Evolutionary conservation across 2,797 vertebrate genomes (phyloP).

Genomic region (Karalla daura): DNA sequence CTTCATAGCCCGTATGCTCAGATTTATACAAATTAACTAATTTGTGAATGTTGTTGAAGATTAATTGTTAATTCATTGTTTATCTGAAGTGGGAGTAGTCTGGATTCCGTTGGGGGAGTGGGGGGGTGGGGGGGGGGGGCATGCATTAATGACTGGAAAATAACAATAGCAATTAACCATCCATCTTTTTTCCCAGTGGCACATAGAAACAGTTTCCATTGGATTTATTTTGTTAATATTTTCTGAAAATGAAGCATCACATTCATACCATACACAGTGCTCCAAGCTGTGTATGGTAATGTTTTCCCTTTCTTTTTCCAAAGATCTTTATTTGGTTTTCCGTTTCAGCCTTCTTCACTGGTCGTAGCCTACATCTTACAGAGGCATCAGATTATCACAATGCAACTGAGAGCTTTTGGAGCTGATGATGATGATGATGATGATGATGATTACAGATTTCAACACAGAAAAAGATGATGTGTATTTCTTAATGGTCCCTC

Average conservation of each 20-base stretch:
- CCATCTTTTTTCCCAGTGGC: slow-evolving; percentile 72
- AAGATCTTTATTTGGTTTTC: slow-evolving; percentile 73
- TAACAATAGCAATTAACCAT: slow-evolving; percentile 80
- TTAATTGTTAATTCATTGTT: slow-evolving; percentile 1
- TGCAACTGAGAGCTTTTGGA: slow-evolving; percentile 39
- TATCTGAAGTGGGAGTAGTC: slow-evolving; percentile 28
- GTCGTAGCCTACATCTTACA: slow-evolving; percentile 84
- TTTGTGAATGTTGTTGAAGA: slow-evolving; percentile 4
- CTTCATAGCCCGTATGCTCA: background rate
- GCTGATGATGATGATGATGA: slow-evolving; percentile 43
- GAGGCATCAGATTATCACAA: slow-evolving; percentile 69
- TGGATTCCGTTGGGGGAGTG: slow-evolving; percentile 22
- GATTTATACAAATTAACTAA: slow-evolving; percentile 1
- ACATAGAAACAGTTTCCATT: slow-evolving; percentile 75
- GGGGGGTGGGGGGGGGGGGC: slow-evolving; percentile 21
- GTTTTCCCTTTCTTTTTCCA: slow-evolving; percentile 62
- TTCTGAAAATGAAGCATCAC: slow-evolving; percentile 78
- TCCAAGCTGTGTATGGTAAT: slow-evolving; percentile 83
- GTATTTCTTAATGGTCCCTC: slow-evolving; percentile 61
- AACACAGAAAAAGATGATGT: slow-evolving; percentile 66
- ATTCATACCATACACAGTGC: slow-evolving; percentile 84
- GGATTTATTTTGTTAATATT: slow-evolving; percentile 73
- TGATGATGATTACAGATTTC: slow-evolving; percentile 35
- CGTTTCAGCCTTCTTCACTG: slow-evolving; percentile 79
- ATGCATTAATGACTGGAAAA: slow-evolving; percentile 64